Evolutionary conservation across 2,888 invertebrate species (phyloP).

Genomic region (Stictocephala bisonia): DNA sequence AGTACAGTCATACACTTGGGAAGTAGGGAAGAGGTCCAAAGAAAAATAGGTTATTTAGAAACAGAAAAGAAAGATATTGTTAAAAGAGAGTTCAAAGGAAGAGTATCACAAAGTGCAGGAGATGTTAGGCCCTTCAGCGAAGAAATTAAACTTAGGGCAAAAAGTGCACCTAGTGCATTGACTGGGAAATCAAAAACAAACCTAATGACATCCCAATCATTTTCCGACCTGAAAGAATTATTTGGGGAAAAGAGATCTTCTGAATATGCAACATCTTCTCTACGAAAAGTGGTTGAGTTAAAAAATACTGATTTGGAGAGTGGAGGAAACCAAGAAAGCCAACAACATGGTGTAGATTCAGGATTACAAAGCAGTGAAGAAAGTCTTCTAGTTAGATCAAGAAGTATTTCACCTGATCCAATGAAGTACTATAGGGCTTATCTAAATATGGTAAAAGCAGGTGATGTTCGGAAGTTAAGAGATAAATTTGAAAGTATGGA

Average conservation of each 20-base stretch:
- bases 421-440: conserved; percentile 77
- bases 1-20: conserved; percentile 61
- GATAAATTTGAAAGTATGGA: conserved; percentile 80
- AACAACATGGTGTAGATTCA: neutral
- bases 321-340: neutral
- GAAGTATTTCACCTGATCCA: conserved; percentile 70
- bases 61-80: conserved; percentile 47
- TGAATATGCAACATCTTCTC: conserved; percentile 53
- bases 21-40: conserved; percentile 46
- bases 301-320: conserved; percentile 42
- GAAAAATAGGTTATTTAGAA: conserved; percentile 32
- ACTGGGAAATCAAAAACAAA: conserved; percentile 63
- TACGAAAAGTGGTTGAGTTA: conserved; percentile 71
- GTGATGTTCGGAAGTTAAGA: conserved; percentile 82
- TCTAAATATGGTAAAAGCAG: conserved; percentile 77
- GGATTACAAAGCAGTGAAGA: conserved; percentile 57
- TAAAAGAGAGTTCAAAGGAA: conserved; percentile 22
- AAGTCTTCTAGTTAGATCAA: conserved; percentile 59
- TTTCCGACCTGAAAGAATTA: conserved; percentile 82
- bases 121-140: conserved; percentile 39
- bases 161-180: conserved; percentile 48
- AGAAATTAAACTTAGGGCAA: conserved; percentile 45
- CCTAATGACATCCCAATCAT: conserved; percentile 71
- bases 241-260: conserved; percentile 76
- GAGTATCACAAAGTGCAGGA: conserved; percentile 45